A percentile compares a stretch with the other conserved stretches of the same genome.
These are phyloP conservation scores for Paracanthobrama guichenoti DNA, from an alignment of 2,113 vertebrate species.

Conservation along the genomic window DNA sequence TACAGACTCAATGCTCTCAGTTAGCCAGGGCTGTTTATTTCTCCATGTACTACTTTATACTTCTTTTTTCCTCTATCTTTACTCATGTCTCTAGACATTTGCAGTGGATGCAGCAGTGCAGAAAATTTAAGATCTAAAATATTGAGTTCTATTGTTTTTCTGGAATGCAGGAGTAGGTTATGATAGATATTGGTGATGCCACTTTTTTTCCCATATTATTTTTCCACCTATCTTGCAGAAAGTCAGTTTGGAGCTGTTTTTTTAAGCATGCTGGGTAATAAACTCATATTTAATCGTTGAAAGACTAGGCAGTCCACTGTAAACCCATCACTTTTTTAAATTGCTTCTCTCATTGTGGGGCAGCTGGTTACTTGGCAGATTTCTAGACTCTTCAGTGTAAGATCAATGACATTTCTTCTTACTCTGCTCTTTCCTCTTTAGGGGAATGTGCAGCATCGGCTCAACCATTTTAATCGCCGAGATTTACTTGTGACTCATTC, in stretches of 20 bases:
- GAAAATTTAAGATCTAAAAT: background rate
- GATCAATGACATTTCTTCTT: conserved; percentile 63
- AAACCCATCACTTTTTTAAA: conserved; percentile 18
- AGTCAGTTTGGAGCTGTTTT: background rate
- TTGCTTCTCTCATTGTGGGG: background rate
- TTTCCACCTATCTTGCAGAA: background rate
- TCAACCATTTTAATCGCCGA: conserved; percentile 62
- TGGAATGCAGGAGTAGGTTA: background rate
- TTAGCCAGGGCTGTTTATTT: background rate
- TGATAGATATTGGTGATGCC: background rate
- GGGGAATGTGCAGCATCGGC: conserved; percentile 54
- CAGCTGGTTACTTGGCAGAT: conserved; percentile 58
- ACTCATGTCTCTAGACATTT: background rate
- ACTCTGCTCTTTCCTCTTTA: conserved; percentile 49
- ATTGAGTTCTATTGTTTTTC: background rate
- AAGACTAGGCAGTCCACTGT: background rate
- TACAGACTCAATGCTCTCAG: background rate
- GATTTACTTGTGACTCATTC: conserved; percentile 67
- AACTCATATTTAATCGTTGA: background rate
- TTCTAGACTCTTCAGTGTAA: conserved; percentile 57
- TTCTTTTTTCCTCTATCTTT: background rate
- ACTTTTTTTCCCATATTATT: background rate
- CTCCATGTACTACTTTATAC: background rate
- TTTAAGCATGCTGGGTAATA: conserved; percentile 9
- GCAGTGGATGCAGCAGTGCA: background rate